These are phyloP conservation scores for Drosophila quasianomalipes DNA, from an alignment of 2,888 invertebrate species.

Conservation along the genomic window DNA sequence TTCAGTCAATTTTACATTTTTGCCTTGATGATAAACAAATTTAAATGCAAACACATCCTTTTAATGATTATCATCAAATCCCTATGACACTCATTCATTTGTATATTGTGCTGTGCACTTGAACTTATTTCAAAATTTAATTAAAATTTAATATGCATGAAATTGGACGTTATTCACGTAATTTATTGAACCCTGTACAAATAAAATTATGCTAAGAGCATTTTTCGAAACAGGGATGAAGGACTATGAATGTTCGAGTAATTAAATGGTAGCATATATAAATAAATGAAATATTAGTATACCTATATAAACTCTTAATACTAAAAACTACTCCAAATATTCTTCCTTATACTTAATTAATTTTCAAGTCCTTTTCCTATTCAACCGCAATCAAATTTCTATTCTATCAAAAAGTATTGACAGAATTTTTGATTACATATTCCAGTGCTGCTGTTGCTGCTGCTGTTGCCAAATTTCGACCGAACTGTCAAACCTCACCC, in stretches of 20 bases:
- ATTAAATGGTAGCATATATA: neutral
- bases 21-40: neutral
- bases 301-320: neutral
- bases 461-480: slow-evolving; percentile 1
- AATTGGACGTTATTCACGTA: slow-evolving; percentile 8
- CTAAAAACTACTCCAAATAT: neutral
- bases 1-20: neutral
- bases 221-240: neutral
- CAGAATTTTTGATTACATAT: slow-evolving; percentile 22
- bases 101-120: neutral
- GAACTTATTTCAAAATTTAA: neutral
- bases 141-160: slow-evolving; percentile 7
- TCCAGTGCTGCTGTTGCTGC: neutral
- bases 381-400: slow-evolving; percentile 25
- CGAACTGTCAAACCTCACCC: neutral
- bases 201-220: neutral
- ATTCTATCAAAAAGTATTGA: slow-evolving; percentile 34
- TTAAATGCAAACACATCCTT: neutral
- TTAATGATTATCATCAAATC: neutral
- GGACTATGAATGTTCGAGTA: neutral
- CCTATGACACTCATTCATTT: neutral
- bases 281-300: neutral
- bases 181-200: neutral
- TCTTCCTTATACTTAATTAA: slow-evolving; percentile 6
- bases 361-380: slow-evolving; percentile 2